Conservation (phyloP, 2,113 vertebrate species). For the Bujurquina vittata region DNA sequence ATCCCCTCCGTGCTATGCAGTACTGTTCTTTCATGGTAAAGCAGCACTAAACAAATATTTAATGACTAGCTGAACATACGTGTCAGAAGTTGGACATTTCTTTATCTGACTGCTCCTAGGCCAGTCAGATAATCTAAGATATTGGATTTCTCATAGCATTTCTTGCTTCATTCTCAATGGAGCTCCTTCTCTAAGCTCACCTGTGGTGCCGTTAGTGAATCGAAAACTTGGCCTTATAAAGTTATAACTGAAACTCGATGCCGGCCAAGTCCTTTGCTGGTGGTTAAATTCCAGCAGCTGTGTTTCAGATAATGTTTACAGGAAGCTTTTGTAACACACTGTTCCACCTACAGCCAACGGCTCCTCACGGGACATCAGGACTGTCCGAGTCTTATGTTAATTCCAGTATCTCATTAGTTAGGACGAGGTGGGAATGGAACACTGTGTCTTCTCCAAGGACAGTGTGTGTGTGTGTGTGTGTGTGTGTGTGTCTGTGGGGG, state of each 20-base stretch:
- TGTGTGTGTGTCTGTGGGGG: slow-evolving; percentile 10
- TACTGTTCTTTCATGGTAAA: too few species aligned
- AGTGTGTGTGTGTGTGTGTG: slow-evolving; percentile 1
- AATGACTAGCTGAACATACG: too few species aligned
- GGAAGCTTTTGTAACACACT: slow-evolving; percentile 53
- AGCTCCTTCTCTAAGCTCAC: slow-evolving; percentile 2
- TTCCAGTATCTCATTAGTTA: slow-evolving; percentile 67
- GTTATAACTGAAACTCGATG: slow-evolving; percentile 13
- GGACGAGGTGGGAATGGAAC: slow-evolving; percentile 49
- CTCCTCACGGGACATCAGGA: slow-evolving; percentile 45
- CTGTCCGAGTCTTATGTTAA: slow-evolving; percentile 55
- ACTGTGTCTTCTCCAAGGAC: slow-evolving; percentile 69
- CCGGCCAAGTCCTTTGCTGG: slow-evolving; percentile 35
- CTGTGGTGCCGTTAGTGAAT: slow-evolving; percentile 22
- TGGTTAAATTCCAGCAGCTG: slow-evolving; percentile 65
- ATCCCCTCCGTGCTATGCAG: too few species aligned
- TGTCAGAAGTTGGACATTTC: too few species aligned
- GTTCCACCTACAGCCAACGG: slow-evolving; percentile 48
- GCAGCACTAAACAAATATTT: too few species aligned
- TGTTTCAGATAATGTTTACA: slow-evolving; percentile 65
- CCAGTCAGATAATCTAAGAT: neutral
- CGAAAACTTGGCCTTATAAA: slow-evolving; percentile 58
- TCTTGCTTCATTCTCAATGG: neutral
- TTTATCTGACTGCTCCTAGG: too few species aligned
- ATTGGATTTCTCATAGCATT: neutral